A percentile compares a stretch with the other conserved stretches of the same genome.
Conservation (phyloP, 1,140 invertebrate species). For the Anastrepha obliqua region DNA sequence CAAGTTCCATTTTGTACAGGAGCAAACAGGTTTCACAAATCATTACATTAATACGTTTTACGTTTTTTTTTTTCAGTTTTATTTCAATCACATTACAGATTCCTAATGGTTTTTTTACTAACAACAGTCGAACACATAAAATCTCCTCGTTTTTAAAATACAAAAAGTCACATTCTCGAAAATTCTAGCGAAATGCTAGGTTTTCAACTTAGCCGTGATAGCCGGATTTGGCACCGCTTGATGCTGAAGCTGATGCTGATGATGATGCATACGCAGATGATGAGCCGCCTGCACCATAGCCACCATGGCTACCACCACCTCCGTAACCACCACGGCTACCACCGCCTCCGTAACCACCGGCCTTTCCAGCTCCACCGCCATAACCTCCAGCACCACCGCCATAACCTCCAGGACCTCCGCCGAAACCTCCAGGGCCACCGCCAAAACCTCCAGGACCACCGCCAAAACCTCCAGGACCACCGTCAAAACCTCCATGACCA, state of each 20-base stretch:
- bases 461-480: too few relatives aligned
- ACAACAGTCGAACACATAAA: conserved; percentile 12
- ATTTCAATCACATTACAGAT: not conserved
- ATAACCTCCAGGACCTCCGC: too few relatives aligned
- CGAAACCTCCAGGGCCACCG: too few relatives aligned
- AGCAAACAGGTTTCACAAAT: not conserved
- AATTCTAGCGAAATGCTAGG: not conserved
- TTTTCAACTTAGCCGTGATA: not conserved
- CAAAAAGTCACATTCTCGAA: not conserved
- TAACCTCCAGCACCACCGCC: too few relatives aligned
- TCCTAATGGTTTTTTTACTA: not conserved
- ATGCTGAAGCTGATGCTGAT: conserved; percentile 19
- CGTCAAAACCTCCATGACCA: too few relatives aligned
- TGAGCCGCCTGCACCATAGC: not conserved
- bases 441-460: too few relatives aligned
- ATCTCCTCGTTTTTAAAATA: not conserved
- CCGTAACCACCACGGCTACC: not conserved
- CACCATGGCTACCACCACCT: not conserved
- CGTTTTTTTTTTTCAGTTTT: not conserved
- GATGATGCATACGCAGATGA: not conserved
- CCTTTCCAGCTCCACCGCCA: too few relatives aligned
- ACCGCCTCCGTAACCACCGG: not conserved
- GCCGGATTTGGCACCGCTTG: conserved; percentile 4
- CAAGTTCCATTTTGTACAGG: not conserved
- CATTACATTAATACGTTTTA: not conserved